Base-by-base conservation (phyloP, 2,888 invertebrate species). In the Scaptomyza polygonia region DNA sequence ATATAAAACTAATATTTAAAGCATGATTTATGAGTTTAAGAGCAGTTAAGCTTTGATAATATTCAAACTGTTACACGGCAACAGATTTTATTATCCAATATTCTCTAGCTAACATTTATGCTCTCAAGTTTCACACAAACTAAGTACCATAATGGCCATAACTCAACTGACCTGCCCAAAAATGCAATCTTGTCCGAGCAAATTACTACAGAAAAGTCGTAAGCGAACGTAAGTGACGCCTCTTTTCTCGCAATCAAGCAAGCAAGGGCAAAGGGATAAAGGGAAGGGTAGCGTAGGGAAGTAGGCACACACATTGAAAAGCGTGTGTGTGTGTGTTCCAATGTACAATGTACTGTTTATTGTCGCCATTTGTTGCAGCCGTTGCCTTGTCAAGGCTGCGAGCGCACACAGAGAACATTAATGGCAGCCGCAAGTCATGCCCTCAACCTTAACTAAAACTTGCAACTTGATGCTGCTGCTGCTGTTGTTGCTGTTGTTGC, bases 361-460 rank as follows among this genome's bases (percentile, higher is more conserved):
- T 73, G 72, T 73, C 66, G 72, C 77, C 77, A 73, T 73, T 73
- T 73, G 77, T 66, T 66, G 77, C 72, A 76, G 76, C 76, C 61
- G 71, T 70, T 71, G 77, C 63, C 66, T 39, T 55, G 77, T 73
- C 73, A 73, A 73, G 73, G 73, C 73, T 77, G 67, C 32, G 16
- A 54, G 67, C 43, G 52, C 48, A 21, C 36, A 16, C 18, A 18
- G 51, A 66, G 77, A 66, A 77, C 72, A 73, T 73, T 73, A 73
- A 73, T 73, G 76, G 67, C 79, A 81, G 71, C 86, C 86, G 80
- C 84, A 83, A 83, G 86, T 77, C 84, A 81, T 81, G 80, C 84
- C 86, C 86, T 83, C 79, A 80, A 86, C 79, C 83, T 85, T 85
- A 85, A 48, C 53, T 55, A 56, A 51, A 62, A 65, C 56, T 62